These are phyloP conservation scores for Botia kubotai DNA, from an alignment of 2,797 vertebrate genomes.

Conservation along the genomic window DNA sequence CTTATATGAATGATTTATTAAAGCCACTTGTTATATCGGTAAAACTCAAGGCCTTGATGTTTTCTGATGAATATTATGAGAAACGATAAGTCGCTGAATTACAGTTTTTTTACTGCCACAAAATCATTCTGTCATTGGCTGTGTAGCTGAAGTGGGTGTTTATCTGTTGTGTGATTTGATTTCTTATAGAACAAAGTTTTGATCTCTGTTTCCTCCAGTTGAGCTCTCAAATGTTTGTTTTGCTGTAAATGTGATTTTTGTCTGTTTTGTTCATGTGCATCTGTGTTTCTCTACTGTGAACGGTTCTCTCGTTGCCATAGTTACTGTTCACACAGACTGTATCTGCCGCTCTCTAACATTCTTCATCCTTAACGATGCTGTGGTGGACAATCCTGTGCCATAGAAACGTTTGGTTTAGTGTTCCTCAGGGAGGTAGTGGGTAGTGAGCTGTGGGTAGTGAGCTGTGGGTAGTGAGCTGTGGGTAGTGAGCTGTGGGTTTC, in stretches of 20 bases:
- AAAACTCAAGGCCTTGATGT: background rate
- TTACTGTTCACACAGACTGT: slow-evolving; percentile 64
- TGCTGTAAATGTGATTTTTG: slow-evolving; percentile 63
- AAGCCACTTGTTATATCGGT: slow-evolving; percentile 30
- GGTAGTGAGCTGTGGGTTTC: slow-evolving; percentile 13
- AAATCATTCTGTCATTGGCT: background rate
- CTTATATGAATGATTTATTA: slow-evolving; percentile 23
- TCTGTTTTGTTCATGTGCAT: slow-evolving; percentile 53
- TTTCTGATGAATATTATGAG: background rate
- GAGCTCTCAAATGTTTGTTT: slow-evolving; percentile 31
- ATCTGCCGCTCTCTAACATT: slow-evolving; percentile 50
- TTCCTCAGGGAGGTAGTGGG: slow-evolving; percentile 71
- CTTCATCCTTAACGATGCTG: slow-evolving; percentile 61
- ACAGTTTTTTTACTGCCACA: background rate
- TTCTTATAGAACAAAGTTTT: slow-evolving; percentile 28
- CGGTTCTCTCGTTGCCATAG: slow-evolving; percentile 72
- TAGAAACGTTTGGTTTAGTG: slow-evolving; percentile 76
- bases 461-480: no score
- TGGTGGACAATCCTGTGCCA: slow-evolving; percentile 83
- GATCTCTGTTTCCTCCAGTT: slow-evolving; percentile 3
- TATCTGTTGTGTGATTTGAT: background rate
- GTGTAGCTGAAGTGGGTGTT: no score
- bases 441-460: no score
- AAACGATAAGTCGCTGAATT: slow-evolving; percentile 25
- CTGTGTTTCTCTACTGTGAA: slow-evolving; percentile 79